A percentile compares a stretch with the other conserved stretches of the same genome.
These are phyloP conservation scores for Hylomyscus alleni DNA, from an alignment of 2,797 vertebrate species.

Conservation along the genomic window DNA sequence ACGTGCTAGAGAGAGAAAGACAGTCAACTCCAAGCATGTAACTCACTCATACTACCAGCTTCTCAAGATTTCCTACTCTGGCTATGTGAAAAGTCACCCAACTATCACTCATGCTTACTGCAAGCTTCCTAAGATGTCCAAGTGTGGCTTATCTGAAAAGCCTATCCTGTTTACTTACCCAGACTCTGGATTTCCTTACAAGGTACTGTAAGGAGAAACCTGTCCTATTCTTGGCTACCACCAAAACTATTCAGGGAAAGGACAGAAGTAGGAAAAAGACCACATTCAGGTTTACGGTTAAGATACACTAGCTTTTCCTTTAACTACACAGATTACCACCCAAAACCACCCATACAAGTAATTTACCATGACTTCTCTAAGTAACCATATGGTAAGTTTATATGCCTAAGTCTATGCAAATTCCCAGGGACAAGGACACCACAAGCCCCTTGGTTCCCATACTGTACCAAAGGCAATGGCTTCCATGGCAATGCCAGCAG, in stretches of 20 bases:
- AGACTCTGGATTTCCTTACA: constrained; percentile 39
- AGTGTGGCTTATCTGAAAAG: neutral
- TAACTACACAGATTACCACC: neutral
- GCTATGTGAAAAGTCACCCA: neutral
- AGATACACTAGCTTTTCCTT: neutral
- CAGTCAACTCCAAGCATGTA: neutral
- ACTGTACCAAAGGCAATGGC: constrained; percentile 95
- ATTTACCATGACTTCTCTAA: neutral
- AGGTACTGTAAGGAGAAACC: neutral
- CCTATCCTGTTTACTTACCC: neutral
- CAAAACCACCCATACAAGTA: neutral
- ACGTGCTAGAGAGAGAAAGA: constrained; percentile 90
- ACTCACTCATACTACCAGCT: fast-evolving
- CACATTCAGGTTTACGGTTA: neutral
- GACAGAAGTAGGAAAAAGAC: neutral
- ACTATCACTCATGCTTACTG: fast-evolving
- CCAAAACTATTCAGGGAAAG: neutral
- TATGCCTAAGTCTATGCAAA: neutral
- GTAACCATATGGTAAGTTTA: neutral
- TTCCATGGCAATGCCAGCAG: constrained; percentile 99
- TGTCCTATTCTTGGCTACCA: neutral
- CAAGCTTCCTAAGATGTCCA: neutral
- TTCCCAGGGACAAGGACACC: neutral
- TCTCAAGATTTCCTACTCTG: neutral
- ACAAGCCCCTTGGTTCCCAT: neutral